A percentile compares a stretch with the other conserved stretches of the same genome.
phyloP scores from a whole-genome alignment of 2,888 invertebrate genomes.

The Nebria brevicollis region DNA sequence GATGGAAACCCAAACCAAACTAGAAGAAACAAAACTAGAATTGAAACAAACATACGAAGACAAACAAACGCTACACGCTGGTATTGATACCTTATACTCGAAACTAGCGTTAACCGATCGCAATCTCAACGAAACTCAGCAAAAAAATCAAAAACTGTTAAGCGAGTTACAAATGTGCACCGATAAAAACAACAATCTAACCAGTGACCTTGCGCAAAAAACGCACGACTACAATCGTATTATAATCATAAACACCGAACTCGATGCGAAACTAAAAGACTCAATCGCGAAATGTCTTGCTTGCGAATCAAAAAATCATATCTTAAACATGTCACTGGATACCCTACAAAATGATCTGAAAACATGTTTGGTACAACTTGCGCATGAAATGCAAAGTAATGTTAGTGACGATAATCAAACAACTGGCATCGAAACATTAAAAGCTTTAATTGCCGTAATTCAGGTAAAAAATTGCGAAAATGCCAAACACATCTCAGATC shows the following conservation, averaged over 20 bases:
- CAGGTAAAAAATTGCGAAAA: slow-evolving; percentile 10
- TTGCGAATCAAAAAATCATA: neutral
- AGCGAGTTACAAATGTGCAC: neutral
- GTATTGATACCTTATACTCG: neutral
- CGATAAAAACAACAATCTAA: slow-evolving; percentile 7
- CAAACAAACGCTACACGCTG: neutral
- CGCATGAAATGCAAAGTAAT: slow-evolving; percentile 4
- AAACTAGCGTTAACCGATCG: neutral
- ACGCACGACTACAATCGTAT: neutral
- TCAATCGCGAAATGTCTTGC: neutral
- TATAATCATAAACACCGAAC: neutral
- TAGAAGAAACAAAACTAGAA: neutral
- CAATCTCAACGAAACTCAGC: neutral
- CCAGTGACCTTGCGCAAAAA: neutral
- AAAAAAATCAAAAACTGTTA: neutral
- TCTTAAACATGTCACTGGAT: neutral
- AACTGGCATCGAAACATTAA: neutral
- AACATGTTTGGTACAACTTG: slow-evolving; percentile 12
- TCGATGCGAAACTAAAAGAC: neutral
- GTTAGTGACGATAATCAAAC: neutral
- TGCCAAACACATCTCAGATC: neutral
- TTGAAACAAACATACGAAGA: neutral
- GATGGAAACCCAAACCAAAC: neutral
- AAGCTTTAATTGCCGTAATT: neutral
- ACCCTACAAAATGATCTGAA: neutral